Percentiles rank a stretch among this genome's conserved stretches.
Conservation (phyloP, 2,113 vertebrate genomes). For the Martes martes region DNA sequence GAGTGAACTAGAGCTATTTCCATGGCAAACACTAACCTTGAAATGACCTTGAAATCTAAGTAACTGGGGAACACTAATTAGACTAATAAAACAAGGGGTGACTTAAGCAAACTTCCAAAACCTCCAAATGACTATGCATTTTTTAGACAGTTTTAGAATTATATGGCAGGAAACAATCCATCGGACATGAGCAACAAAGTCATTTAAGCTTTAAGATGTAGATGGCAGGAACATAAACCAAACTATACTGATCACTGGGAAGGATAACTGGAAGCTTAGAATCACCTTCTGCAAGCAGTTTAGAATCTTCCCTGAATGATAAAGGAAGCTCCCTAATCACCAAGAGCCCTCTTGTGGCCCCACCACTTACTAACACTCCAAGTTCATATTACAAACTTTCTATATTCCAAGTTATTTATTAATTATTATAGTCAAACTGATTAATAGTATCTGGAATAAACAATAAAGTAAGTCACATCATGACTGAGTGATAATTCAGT, state of each 20-base stretch:
- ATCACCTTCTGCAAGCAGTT: neutral
- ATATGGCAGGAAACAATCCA: neutral
- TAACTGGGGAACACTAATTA: neutral
- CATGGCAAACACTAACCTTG: neutral
- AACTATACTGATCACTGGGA: neutral
- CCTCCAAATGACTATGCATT: neutral
- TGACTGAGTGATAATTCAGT: neutral
- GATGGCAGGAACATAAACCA: neutral
- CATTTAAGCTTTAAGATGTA: neutral
- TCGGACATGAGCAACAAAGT: neutral
- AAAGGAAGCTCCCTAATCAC: neutral
- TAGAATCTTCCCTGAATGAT: neutral
- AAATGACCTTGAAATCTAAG: neutral
- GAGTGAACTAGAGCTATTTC: neutral
- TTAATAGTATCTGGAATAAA: neutral
- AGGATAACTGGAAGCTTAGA: neutral
- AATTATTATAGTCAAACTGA: neutral
- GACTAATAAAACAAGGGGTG: neutral
- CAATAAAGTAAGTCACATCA: neutral
- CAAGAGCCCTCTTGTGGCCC: neutral
- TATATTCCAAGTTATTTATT: neutral
- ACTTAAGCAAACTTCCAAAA: neutral
- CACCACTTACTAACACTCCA: neutral
- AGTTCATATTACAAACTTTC: neutral
- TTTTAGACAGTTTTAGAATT: slow-evolving; percentile 2